These are phyloP conservation scores for Neelides sp. DNA, from an alignment of 1,140 invertebrate genomes.

Conservation along the genomic window DNA sequence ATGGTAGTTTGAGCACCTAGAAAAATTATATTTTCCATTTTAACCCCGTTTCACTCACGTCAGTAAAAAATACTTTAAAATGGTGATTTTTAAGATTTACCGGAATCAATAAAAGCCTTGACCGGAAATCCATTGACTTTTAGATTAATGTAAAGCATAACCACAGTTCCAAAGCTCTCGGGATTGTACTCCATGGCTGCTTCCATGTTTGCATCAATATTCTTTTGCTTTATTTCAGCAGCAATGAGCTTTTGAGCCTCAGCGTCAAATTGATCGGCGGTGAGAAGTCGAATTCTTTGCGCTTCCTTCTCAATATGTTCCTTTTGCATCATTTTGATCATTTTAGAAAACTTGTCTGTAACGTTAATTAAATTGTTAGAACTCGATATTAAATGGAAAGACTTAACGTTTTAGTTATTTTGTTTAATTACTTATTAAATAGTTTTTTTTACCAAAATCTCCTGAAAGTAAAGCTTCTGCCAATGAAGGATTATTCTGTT, in stretches of 20 bases:
- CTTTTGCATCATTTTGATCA: conserved; percentile 67
- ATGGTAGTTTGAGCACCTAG: conserved; percentile 82
- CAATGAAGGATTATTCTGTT: conserved; percentile 83
- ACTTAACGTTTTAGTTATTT: too few species aligned
- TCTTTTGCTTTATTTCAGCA: conserved; percentile 87
- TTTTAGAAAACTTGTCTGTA: conserved; percentile 64
- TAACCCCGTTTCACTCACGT: background rate
- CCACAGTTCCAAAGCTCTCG: conserved; percentile 91
- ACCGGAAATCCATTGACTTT: conserved; percentile 89
- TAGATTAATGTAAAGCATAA: conserved; percentile 95
- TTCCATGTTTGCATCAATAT: conserved; percentile 97
- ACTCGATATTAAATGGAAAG: too few species aligned
- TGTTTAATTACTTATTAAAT: background rate
- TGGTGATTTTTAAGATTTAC: conserved; percentile 36
- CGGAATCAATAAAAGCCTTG: conserved; percentile 95
- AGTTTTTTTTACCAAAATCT: conserved; percentile 47
- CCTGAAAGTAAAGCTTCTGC: conserved; percentile 79
- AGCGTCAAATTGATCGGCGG: conserved; percentile 86
- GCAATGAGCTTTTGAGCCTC: conserved; percentile 88
- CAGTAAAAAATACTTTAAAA: background rate
- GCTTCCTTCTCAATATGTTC: conserved; percentile 62
- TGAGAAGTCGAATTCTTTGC: conserved; percentile 73
- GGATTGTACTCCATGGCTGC: conserved; percentile 96
- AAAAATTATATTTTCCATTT: conserved; percentile 9
- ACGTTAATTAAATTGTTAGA: too few species aligned